These are phyloP conservation scores for Globicephala melas DNA, from an alignment of 2,113 vertebrate genomes.

Conservation along the genomic window DNA sequence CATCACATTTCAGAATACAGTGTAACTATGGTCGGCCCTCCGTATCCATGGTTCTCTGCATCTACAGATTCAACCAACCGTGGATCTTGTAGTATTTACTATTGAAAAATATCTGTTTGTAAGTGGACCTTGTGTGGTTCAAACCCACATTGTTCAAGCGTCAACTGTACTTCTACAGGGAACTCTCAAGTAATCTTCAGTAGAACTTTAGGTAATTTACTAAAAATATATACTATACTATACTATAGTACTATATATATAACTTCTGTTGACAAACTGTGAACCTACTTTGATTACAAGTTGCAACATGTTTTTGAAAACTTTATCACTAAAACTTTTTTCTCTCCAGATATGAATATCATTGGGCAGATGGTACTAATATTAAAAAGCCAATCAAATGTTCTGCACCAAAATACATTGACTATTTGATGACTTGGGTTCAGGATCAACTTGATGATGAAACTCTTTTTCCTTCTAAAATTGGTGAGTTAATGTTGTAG, in stretches of 20 bases:
- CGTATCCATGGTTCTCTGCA: neutral
- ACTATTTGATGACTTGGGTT: conserved; percentile 99
- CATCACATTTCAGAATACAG: neutral
- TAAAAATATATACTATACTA: neutral
- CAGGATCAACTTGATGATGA: conserved; percentile 98
- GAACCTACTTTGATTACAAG: conserved; percentile 25
- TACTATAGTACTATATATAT: no score
- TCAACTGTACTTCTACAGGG: neutral
- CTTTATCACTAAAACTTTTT: conserved; percentile 2
- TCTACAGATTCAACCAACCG: neutral
- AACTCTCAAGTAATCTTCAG: neutral
- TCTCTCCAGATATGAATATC: conserved; percentile 92
- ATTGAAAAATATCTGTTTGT: neutral
- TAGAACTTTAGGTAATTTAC: neutral
- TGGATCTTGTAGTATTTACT: neutral
- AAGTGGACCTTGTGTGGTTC: neutral
- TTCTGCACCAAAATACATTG: conserved; percentile 97
- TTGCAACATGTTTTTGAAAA: conserved; percentile 32
- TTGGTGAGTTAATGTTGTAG: conserved; percentile 84
- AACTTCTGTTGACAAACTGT: neutral
- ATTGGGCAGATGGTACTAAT: conserved; percentile 98
- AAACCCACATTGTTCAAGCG: neutral
- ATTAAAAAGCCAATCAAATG: conserved; percentile 99
- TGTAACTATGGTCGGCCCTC: neutral
- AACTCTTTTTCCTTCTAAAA: conserved; percentile 98